Conservation (phyloP, 2,113 vertebrate genomes). For the Scytalopus superciliaris region DNA sequence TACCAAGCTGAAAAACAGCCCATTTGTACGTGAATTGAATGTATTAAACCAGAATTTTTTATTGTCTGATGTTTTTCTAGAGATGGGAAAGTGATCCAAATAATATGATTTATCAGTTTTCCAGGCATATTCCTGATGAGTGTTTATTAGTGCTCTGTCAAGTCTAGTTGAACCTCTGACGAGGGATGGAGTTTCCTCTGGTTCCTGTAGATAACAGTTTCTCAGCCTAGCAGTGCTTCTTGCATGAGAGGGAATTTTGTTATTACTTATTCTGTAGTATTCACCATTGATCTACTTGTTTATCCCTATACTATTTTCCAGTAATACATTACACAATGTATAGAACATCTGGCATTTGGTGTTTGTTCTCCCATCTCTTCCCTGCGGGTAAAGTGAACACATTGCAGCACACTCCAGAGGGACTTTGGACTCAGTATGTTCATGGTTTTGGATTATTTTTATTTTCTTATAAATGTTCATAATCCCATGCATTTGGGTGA, state of each 20-base stretch:
- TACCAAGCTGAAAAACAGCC: neutral
- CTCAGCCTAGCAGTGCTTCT: neutral
- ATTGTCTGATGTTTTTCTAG: neutral
- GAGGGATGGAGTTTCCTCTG: neutral
- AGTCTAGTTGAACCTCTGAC: neutral
- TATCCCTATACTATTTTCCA: neutral
- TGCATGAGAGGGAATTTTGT: neutral
- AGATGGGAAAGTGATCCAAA: neutral
- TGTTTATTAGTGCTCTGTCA: neutral
- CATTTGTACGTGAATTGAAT: neutral
- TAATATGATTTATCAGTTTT: neutral
- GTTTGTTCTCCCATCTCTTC: neutral
- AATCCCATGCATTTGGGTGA: neutral
- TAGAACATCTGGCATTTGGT: neutral
- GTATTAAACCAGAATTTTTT: neutral
- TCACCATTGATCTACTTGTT: neutral
- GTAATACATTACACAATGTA: neutral
- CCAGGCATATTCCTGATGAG: neutral
- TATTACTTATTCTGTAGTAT: neutral
- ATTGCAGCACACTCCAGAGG: neutral
- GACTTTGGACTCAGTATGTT: neutral
- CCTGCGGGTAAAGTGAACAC: neutral
- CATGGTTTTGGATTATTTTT: neutral
- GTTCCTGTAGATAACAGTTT: neutral
- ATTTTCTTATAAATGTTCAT: neutral